Evolutionary conservation across 2,113 vertebrate species (phyloP).

Genomic region (Stegostoma tigrinum): DNA sequence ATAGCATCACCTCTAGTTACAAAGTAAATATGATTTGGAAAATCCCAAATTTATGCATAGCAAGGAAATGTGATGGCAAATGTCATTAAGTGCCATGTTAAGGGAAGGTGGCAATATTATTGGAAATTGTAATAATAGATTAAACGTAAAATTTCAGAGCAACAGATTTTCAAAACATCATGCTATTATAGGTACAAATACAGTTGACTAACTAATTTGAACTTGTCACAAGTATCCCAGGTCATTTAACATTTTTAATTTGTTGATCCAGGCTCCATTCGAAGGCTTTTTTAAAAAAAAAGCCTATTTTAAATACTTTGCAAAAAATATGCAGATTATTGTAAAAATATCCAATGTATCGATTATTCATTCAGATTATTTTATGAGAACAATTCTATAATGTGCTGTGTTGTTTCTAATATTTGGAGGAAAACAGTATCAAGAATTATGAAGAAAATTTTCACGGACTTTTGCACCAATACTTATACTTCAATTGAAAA

Average conservation of each 20-base stretch:
- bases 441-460: background rate
- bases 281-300: background rate
- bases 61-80: background rate
- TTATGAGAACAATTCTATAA: background rate
- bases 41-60: background rate
- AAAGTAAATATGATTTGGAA: background rate
- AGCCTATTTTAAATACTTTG: background rate
- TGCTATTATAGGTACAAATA: background rate
- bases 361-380: background rate
- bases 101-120: background rate
- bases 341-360: background rate
- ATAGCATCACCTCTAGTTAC: background rate
- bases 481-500: background rate
- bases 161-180: background rate
- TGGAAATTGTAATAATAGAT: background rate
- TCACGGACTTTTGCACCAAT: background rate
- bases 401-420: background rate
- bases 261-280: background rate
- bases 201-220: background rate
- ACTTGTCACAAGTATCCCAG: background rate
- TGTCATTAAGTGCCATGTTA: background rate
- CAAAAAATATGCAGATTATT: background rate
- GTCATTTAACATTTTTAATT: background rate
- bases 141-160: background rate
- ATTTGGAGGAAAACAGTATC: background rate